Evolutionary conservation across 2,113 vertebrate species (phyloP).

Genomic region (Patagioenas fasciata): DNA sequence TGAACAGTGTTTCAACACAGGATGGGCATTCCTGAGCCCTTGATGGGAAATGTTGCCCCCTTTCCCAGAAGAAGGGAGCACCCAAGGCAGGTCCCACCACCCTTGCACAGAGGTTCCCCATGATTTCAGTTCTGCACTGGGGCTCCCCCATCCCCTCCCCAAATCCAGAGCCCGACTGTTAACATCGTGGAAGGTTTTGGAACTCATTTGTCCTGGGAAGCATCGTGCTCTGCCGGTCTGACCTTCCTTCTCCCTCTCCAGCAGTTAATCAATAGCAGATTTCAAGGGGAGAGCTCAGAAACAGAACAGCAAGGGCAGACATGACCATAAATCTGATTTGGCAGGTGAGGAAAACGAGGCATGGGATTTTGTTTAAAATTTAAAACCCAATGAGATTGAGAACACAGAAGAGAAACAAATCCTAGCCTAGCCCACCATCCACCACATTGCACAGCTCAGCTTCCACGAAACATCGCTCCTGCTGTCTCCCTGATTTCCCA

Average conservation of each 20-base stretch:
- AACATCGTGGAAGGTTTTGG: not conserved
- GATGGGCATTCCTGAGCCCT: not conserved
- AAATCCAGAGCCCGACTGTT: not conserved
- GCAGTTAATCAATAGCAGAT: not conserved
- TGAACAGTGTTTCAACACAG: not conserved
- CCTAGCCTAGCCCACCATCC: not conserved
- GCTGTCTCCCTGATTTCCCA: not conserved
- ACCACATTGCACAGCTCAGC: not conserved
- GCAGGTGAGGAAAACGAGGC: not conserved
- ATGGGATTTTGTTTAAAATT: not conserved
- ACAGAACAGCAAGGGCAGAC: not conserved
- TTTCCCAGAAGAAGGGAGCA: not conserved
- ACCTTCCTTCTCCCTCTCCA: not conserved
- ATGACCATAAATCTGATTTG: not conserved
- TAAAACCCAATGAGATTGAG: not conserved
- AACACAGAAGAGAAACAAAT: not conserved
- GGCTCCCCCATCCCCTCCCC: not conserved
- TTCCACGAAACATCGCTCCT: fast-evolving
- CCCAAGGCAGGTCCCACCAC: not conserved
- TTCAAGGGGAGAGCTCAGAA: not conserved
- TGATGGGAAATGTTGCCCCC: fast-evolving
- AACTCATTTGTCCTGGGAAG: not conserved
- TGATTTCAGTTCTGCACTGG: not conserved
- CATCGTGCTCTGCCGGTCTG: fast-evolving
- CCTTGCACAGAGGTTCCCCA: not conserved